A percentile compares a stretch with the other conserved stretches of the same genome.
These are phyloP conservation scores for Oryctes rhinoceros DNA, from an alignment of 1,140 invertebrate species.

Conservation along the genomic window DNA sequence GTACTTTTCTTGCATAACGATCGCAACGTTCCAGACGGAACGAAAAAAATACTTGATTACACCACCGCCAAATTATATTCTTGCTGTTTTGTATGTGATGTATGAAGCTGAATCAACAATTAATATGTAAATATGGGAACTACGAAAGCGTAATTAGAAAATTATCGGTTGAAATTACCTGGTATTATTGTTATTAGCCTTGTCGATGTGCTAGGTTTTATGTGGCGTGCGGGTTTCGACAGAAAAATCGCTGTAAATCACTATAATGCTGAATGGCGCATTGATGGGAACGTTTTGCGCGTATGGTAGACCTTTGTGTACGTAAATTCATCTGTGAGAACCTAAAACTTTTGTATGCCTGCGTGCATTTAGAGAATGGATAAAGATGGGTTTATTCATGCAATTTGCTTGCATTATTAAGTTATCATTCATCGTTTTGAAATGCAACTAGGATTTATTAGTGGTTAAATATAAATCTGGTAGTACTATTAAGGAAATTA, in stretches of 20 bases:
- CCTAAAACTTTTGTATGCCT: neutral
- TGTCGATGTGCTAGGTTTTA: neutral
- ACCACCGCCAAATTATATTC: conserved; percentile 15
- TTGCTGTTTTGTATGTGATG: neutral
- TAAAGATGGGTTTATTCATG: neutral
- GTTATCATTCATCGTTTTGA: no score
- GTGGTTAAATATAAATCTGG: no score
- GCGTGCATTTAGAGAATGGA: neutral
- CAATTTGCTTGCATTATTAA: neutral
- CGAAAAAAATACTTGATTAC: neutral
- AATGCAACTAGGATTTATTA: no score
- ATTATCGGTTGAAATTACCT: conserved; percentile 11
- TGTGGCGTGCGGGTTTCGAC: conserved; percentile 9
- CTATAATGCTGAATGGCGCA: neutral
- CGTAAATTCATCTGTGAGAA: conserved; percentile 5
- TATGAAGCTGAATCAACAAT: neutral
- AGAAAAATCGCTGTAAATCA: conserved; percentile 26
- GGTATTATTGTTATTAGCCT: conserved; percentile 17
- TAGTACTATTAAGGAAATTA: no score
- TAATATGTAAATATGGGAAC: conserved; percentile 32
- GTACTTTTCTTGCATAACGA: neutral
- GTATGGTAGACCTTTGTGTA: neutral
- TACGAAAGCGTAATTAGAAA: conserved; percentile 12
- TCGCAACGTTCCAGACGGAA: neutral
- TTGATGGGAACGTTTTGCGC: neutral